phyloP scores from a whole-genome alignment of 2,113 vertebrate species.

The Triplophysa tibetana region DNA sequence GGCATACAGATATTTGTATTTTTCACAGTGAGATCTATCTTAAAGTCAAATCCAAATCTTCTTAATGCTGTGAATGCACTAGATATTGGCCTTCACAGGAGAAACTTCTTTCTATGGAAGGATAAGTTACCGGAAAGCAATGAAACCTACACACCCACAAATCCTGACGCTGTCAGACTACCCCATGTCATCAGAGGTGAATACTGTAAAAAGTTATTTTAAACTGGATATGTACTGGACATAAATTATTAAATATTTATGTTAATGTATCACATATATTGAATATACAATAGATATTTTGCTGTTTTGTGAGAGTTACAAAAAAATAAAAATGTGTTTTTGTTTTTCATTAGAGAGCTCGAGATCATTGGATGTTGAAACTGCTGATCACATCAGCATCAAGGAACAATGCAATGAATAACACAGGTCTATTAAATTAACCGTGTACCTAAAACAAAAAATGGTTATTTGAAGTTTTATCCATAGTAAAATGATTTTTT shows the following conservation, averaged over 20 bases:
- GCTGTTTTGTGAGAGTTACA: neutral
- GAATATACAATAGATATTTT: neutral
- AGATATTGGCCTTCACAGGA: neutral
- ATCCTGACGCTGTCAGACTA: neutral
- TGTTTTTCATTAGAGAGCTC: neutral
- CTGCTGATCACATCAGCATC: neutral
- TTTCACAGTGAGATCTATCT: constrained; percentile 52
- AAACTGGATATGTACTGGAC: neutral
- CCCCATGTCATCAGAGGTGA: neutral
- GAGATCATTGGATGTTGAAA: neutral
- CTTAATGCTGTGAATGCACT: neutral
- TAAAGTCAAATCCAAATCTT: neutral
- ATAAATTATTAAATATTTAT: neutral
- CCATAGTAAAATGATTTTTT: no score
- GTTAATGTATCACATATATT: neutral
- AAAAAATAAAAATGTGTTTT: neutral
- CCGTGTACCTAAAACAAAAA: neutral
- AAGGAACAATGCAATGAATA: neutral
- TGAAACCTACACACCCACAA: constrained; percentile 16
- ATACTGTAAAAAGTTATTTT: neutral
- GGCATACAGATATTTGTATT: constrained; percentile 66
- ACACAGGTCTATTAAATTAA: neutral
- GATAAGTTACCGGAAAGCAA: fast-evolving
- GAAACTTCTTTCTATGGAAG: constrained; percentile 2
- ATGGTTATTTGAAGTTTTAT: neutral